Evolutionary conservation across 2,797 vertebrate genomes (phyloP).

Genomic region (Microtus californicus): DNA sequence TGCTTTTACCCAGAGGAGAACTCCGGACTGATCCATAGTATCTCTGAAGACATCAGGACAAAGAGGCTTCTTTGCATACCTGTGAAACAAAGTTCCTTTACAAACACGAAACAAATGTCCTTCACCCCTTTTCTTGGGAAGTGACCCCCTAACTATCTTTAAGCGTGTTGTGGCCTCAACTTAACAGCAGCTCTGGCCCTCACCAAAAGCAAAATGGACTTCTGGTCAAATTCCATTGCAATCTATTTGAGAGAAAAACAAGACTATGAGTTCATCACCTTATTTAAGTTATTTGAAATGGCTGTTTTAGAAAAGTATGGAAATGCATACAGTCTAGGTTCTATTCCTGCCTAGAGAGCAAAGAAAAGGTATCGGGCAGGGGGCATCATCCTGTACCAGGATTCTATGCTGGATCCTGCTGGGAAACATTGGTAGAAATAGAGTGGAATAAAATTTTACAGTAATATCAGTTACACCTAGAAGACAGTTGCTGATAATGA

Average conservation of each 20-base stretch:
- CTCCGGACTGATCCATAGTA: slow-evolving; percentile 89
- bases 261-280: background rate
- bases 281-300: slow-evolving; percentile 29
- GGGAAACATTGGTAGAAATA: slow-evolving; percentile 25
- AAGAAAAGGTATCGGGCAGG: background rate
- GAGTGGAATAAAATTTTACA: background rate
- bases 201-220: slow-evolving; percentile 22
- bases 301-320: slow-evolving; percentile 40
- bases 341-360: background rate
- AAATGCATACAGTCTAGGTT: background rate
- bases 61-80: slow-evolving; percentile 78
- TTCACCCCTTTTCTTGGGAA: slow-evolving; percentile 47
- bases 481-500: background rate
- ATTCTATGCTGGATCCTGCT: slow-evolving; percentile 9
- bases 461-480: slow-evolving; percentile 29
- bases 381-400: background rate
- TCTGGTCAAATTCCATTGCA: background rate
- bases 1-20: slow-evolving; percentile 94
- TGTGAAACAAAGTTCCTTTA: slow-evolving; percentile 75
- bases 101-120: slow-evolving; percentile 59
- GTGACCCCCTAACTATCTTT: slow-evolving; percentile 6
- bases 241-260: slow-evolving; percentile 18
- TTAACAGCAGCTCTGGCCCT: slow-evolving; percentile 30
- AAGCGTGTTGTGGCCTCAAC: background rate
- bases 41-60: slow-evolving; percentile 67